phyloP scores from a whole-genome alignment of 2,113 vertebrate genomes.

The Elaphurus davidianus region DNA sequence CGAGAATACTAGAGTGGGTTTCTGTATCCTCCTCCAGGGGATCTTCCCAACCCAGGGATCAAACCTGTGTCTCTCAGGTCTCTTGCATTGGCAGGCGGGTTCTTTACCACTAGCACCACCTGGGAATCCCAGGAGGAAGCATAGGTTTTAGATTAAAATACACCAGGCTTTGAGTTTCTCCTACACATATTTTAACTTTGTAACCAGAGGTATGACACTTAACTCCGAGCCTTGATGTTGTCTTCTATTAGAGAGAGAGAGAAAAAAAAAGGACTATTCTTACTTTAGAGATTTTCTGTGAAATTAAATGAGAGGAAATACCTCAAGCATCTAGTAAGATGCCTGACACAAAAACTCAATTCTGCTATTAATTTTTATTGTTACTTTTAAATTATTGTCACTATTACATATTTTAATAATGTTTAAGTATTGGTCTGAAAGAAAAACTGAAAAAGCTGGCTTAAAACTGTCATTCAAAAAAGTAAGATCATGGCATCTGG shows the following conservation, averaged over 20 bases:
- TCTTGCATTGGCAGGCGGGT: accelerated
- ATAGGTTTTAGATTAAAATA: not conserved
- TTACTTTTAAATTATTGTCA: not conserved
- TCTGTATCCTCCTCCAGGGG: not conserved
- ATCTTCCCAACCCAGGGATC: not conserved
- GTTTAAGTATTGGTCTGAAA: not conserved
- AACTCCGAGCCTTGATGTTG: not conserved
- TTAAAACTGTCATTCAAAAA: not conserved
- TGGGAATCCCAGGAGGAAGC: not conserved
- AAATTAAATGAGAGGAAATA: not conserved
- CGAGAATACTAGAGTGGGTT: not conserved
- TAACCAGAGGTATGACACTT: not conserved
- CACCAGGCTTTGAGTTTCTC: not conserved
- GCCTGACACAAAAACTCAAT: not conserved
- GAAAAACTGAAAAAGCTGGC: not conserved
- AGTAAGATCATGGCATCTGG: not conserved
- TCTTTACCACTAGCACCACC: not conserved
- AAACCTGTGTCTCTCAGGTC: not conserved
- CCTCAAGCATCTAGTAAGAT: not conserved
- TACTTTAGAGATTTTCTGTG: not conserved
- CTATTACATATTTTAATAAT: not conserved
- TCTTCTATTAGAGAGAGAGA: not conserved
- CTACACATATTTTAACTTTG: not conserved
- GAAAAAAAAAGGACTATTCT: not conserved
- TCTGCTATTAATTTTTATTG: not conserved